phyloP scores from a whole-genome alignment of 2,797 vertebrate genomes.

The Gymnothorax javanicus region DNA sequence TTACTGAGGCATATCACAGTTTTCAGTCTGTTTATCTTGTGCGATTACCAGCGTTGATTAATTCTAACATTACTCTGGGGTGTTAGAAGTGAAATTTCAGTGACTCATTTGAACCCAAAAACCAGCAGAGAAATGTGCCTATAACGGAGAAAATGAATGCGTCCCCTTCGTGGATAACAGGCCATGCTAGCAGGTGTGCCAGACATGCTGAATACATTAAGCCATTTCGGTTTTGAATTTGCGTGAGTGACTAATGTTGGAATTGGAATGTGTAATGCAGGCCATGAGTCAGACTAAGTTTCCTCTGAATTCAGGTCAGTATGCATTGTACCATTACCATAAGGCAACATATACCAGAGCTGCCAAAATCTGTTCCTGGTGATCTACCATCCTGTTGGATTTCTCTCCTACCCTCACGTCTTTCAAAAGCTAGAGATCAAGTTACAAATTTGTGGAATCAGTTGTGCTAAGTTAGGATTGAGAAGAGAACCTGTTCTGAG shows the following conservation, averaged over 20 bases:
- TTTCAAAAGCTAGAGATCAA: too few relatives aligned
- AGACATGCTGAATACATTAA: not conserved
- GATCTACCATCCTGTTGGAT: too few relatives aligned
- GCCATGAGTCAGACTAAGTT: not conserved
- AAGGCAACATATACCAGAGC: not conserved
- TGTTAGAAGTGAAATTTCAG: conserved; percentile 16
- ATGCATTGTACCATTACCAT: conserved; percentile 33
- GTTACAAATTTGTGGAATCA: too few relatives aligned
- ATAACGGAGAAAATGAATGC: not conserved
- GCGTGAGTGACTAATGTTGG: conserved; percentile 48
- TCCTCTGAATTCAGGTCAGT: conserved; percentile 28
- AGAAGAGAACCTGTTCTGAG: not conserved
- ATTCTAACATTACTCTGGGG: not conserved
- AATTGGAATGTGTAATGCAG: conserved; percentile 36
- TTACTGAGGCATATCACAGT: not conserved
- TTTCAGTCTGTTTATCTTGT: too few relatives aligned
- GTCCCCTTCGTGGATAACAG: not conserved
- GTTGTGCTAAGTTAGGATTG: too few relatives aligned
- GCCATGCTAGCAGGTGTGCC: conserved; percentile 14
- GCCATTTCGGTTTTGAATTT: conserved; percentile 6
- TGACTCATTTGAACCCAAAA: not conserved
- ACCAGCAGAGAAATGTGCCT: not conserved
- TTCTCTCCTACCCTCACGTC: too few relatives aligned
- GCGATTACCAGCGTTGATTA: not conserved
- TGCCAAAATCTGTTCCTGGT: too few relatives aligned